phyloP scores from a whole-genome alignment of 2,888 invertebrate genomes.

The Aphodius granarius region DNA sequence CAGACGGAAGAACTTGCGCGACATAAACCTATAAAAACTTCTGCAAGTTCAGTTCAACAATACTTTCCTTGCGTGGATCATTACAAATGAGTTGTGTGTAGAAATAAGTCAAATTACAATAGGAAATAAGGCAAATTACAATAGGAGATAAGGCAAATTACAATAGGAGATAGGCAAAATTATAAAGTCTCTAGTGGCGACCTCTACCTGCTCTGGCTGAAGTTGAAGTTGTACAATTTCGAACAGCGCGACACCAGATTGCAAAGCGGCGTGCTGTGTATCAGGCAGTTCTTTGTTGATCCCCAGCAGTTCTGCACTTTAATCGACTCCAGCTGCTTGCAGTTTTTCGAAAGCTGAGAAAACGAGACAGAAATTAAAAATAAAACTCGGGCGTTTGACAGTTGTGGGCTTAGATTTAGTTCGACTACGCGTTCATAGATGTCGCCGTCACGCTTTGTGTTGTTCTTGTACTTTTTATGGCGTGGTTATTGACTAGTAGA shows the following conservation, averaged over 20 bases:
- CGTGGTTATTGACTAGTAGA: too few species aligned
- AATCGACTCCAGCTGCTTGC: slow-evolving; percentile 28
- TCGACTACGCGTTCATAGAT: background rate
- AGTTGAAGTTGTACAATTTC: slow-evolving; percentile 29
- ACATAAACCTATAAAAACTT: slow-evolving; percentile 26
- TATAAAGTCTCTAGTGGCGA: background rate
- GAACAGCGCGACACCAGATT: slow-evolving; percentile 27
- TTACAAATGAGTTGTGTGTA: too few species aligned
- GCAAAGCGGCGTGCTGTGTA: slow-evolving; percentile 29
- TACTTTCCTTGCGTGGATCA: too few species aligned
- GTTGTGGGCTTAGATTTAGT: background rate
- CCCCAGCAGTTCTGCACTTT: slow-evolving; percentile 32
- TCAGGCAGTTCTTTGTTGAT: slow-evolving; percentile 20
- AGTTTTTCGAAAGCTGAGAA: slow-evolving; percentile 28
- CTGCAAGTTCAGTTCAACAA: background rate
- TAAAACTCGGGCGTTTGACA: background rate
- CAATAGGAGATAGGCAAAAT: too few species aligned
- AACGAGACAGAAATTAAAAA: too few species aligned
- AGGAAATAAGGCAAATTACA: too few species aligned
- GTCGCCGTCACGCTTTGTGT: background rate
- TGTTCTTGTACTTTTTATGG: too few species aligned
- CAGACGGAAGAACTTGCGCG: slow-evolving; percentile 30
- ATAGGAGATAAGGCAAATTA: too few species aligned
- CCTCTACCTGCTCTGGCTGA: slow-evolving; percentile 30
- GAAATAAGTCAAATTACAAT: too few species aligned